phyloP scores from a whole-genome alignment of 2,797 vertebrate species.

The Halcyon chelicuti region DNA sequence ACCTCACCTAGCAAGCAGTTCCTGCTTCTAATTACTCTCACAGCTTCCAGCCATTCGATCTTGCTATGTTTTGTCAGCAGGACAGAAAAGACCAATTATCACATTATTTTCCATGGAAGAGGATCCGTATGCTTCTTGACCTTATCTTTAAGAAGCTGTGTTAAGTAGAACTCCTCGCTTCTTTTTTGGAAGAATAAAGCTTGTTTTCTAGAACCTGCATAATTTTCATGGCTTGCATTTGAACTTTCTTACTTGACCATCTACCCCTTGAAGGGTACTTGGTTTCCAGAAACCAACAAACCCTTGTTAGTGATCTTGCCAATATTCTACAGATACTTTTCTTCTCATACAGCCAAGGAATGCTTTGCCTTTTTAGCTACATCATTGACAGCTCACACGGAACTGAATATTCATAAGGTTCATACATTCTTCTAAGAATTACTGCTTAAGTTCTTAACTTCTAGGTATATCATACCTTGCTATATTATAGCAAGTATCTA shows the following conservation, averaged over 20 bases:
- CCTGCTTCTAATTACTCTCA: slow-evolving; percentile 52
- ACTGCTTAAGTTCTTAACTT: not conserved
- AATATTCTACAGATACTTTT: not conserved
- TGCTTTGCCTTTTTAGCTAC: not conserved
- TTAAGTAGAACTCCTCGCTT: not conserved
- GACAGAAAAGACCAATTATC: slow-evolving; percentile 41
- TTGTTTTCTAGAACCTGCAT: not conserved
- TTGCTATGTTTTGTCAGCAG: slow-evolving; percentile 59
- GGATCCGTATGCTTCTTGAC: not conserved
- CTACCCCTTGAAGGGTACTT: not conserved
- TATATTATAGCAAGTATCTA: not conserved
- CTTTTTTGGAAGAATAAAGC: not conserved
- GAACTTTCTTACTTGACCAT: not conserved
- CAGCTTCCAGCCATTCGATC: slow-evolving; percentile 39
- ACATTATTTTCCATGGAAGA: not conserved
- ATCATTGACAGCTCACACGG: not conserved
- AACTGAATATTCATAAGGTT: not conserved
- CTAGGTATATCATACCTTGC: not conserved
- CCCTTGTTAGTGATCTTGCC: not conserved
- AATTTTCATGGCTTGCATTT: not conserved
- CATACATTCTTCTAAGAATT: not conserved
- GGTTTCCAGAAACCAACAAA: not conserved
- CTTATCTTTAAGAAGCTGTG: not conserved
- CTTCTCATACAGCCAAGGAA: not conserved
- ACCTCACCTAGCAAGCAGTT: slow-evolving; percentile 20